A percentile compares a stretch with the other conserved stretches of the same genome.
phyloP scores from a whole-genome alignment of 2,113 vertebrate species.

The Phrynosoma platyrhinos region DNA sequence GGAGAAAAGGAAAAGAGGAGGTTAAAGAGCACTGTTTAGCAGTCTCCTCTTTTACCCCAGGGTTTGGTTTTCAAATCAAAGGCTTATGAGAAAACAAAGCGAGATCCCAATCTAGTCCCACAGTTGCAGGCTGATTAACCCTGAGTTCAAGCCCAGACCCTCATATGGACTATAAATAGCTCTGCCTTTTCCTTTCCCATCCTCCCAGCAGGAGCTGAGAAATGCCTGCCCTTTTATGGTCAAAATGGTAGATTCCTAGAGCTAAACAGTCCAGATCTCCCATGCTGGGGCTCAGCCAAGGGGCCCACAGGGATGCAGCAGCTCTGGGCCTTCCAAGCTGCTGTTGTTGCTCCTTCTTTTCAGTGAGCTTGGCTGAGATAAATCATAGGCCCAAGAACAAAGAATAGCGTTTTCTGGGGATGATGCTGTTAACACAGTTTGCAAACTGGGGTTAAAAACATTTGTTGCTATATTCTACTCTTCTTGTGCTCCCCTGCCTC shows the following conservation, averaged over 20 bases:
- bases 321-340: constrained; percentile 41
- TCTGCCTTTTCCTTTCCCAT: constrained; percentile 79
- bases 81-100: constrained; percentile 73
- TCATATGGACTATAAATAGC: constrained; percentile 83
- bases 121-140: constrained; percentile 70
- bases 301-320: constrained; percentile 67
- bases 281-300: constrained; percentile 70
- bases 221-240: constrained; percentile 86
- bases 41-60: not conserved
- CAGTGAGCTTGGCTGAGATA: constrained; percentile 55
- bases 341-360: constrained; percentile 18
- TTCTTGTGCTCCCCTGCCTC: not conserved
- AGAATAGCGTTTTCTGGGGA: constrained; percentile 57
- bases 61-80: constrained; percentile 61
- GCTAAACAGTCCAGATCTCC: constrained; percentile 68
- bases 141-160: constrained; percentile 74
- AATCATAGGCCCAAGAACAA: constrained; percentile 60
- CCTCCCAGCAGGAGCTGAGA: constrained; percentile 60
- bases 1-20: not conserved
- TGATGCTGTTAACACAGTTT: not conserved
- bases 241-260: constrained; percentile 78
- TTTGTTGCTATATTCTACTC: not conserved
- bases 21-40: constrained; percentile 7
- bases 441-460: constrained; percentile 27
- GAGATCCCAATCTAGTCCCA: constrained; percentile 74